Evolutionary conservation across 2,113 vertebrate species (phyloP).

Genomic region (Leucosticte australis): DNA sequence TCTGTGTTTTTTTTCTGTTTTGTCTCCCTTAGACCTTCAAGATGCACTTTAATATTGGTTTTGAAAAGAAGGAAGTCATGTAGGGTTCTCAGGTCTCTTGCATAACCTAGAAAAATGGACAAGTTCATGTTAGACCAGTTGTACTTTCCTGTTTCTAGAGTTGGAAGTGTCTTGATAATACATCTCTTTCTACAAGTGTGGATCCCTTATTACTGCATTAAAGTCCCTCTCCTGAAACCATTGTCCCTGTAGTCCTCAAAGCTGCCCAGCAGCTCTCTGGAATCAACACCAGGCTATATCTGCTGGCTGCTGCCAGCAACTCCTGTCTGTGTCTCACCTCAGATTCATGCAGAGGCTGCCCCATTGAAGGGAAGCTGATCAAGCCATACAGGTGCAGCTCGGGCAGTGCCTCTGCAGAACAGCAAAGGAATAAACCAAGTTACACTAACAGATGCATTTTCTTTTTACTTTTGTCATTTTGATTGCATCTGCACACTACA

Average conservation of each 20-base stretch:
- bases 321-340: background rate
- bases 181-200: background rate
- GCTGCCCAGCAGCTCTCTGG: background rate
- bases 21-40: background rate
- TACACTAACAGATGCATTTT: background rate
- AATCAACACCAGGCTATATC: background rate
- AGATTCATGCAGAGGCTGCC: background rate
- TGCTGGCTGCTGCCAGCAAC: background rate
- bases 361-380: background rate
- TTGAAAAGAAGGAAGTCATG: background rate
- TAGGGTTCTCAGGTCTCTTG: background rate
- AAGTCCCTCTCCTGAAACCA: background rate
- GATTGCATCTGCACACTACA: background rate
- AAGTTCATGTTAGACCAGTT: background rate
- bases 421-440: background rate
- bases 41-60: background rate
- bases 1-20: background rate
- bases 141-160: background rate
- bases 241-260: background rate
- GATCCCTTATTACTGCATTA: background rate
- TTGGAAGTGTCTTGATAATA: background rate
- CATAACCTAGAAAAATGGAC: background rate
- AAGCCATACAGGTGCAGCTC: background rate
- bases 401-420: background rate
- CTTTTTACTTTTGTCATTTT: conserved; percentile 1